Evolutionary conservation across 1,140 invertebrate genomes (phyloP).

Genomic region (Bombus sibiricus): DNA sequence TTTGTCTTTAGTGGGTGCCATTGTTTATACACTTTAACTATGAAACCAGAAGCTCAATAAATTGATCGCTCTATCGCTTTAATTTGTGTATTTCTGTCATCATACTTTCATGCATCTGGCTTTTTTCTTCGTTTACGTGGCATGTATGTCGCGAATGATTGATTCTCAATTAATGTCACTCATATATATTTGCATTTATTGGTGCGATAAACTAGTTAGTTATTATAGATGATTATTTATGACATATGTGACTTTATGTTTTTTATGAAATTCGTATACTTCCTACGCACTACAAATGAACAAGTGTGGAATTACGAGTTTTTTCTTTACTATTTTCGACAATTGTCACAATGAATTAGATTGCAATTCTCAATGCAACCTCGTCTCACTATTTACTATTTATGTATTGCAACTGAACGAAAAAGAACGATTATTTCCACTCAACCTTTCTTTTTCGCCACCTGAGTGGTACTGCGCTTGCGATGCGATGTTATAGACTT

Average conservation of each 20-base stretch:
- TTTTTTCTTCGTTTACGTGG: conserved; percentile 50
- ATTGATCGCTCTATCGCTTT: conserved; percentile 29
- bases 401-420: neutral
- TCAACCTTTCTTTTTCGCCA: neutral
- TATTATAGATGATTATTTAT: neutral
- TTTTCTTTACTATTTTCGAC: neutral
- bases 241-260: neutral
- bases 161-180: conserved; percentile 2
- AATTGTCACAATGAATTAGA: neutral
- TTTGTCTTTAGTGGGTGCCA: conserved; percentile 81
- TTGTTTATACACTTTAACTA: conserved; percentile 53
- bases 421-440: neutral
- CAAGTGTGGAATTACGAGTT: neutral
- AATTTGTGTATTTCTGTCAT: conserved; percentile 22
- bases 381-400: conserved; percentile 10
- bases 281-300: neutral
- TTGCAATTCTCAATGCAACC: neutral
- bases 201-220: neutral
- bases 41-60: conserved; percentile 34
- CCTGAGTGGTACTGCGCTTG: conserved; percentile 19
- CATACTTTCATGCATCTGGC: conserved; percentile 16
- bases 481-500: neutral
- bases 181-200: neutral
- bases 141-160: conserved; percentile 25
- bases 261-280: neutral